A percentile compares a stretch with the other conserved stretches of the same genome.
These are phyloP conservation scores for Pandemis heparana DNA, from an alignment of 2,888 invertebrate genomes.

Conservation along the genomic window DNA sequence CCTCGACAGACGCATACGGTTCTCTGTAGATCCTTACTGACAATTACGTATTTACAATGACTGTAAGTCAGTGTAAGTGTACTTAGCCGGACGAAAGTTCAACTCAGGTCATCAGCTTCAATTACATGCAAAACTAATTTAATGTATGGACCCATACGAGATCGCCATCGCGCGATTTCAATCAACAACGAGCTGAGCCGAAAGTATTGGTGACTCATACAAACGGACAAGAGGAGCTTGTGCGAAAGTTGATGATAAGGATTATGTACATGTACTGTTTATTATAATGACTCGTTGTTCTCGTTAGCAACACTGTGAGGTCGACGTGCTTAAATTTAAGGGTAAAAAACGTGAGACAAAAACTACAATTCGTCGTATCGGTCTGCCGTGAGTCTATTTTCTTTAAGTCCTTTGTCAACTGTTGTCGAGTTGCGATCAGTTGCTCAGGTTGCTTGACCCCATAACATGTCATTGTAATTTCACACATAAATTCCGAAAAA, in stretches of 20 bases:
- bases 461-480: no score
- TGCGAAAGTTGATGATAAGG: constrained; percentile 39
- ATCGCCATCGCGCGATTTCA: constrained; percentile 29
- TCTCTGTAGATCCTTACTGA: no score
- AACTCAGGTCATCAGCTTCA: constrained; percentile 25
- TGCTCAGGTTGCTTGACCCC: no score
- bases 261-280: constrained; percentile 27
- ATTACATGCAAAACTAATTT: constrained; percentile 22
- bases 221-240: constrained; percentile 26
- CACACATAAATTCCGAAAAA: no score
- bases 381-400: no score
- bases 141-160: constrained; percentile 15
- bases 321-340: background rate
- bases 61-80: background rate
- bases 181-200: constrained; percentile 37
- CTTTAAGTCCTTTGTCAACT: no score
- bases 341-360: background rate
- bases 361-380: no score
- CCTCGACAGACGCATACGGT: no score
- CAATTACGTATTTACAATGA: no score
- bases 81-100: constrained; percentile 10
- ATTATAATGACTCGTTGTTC: constrained; percentile 14
- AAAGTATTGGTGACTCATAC: constrained; percentile 41
- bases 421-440: no score
- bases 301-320: constrained; percentile 22